Conservation (phyloP, 2,797 vertebrate genomes). For the Podarcis siculus region DNA sequence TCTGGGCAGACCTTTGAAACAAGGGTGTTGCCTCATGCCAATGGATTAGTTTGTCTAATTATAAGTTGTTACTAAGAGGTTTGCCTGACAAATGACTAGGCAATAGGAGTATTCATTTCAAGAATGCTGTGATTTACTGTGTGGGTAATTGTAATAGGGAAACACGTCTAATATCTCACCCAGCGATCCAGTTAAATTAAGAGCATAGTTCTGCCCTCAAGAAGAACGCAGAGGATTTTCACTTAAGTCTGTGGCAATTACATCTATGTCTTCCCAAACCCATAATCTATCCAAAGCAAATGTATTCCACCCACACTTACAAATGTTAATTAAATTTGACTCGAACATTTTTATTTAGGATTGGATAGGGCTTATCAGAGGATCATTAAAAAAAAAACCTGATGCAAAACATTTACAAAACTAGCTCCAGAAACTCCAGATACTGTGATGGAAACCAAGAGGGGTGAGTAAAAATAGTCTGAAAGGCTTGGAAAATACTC, state of each 20-base stretch:
- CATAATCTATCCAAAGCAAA: constrained; percentile 44
- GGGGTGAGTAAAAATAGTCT: constrained; percentile 11
- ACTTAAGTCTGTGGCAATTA: constrained; percentile 29
- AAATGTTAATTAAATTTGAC: constrained; percentile 57
- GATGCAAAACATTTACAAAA: constrained; percentile 62
- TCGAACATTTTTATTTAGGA: constrained; percentile 38
- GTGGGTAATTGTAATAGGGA: constrained; percentile 39
- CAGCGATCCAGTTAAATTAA: constrained; percentile 53
- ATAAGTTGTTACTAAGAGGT: constrained; percentile 67
- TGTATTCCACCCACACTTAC: constrained; percentile 36
- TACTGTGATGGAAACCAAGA: constrained; percentile 48
- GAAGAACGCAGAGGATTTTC: constrained; percentile 33
- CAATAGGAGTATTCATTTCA: constrained; percentile 67
- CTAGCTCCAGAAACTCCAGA: constrained; percentile 58
- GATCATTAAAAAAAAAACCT: constrained; percentile 21
- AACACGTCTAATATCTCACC: constrained; percentile 53
- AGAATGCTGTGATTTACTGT: constrained; percentile 64
- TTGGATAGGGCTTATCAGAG: constrained; percentile 24
- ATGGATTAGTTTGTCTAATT: constrained; percentile 60
- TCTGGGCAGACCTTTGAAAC: constrained; percentile 65
- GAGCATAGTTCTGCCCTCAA: constrained; percentile 45
- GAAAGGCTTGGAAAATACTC: constrained; percentile 55
- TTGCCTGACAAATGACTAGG: constrained; percentile 67
- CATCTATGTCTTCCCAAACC: background rate
- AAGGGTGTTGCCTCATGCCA: constrained; percentile 67